Evolutionary conservation across 1,140 invertebrate species (phyloP).

Genomic region (Drosophila arizonae): DNA sequence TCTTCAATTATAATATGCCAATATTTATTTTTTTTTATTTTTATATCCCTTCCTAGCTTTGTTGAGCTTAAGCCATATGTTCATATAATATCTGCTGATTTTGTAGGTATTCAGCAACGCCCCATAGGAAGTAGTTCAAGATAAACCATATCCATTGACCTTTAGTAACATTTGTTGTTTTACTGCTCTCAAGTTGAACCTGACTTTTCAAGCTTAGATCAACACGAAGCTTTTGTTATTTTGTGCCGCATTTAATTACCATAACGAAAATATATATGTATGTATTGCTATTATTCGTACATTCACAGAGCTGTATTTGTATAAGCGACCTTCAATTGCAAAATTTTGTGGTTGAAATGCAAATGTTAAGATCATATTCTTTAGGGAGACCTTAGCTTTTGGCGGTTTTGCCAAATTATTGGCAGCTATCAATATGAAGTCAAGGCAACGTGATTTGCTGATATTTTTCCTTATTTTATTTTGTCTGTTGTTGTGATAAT

Average conservation of each 20-base stretch:
- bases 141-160: conserved; percentile 54
- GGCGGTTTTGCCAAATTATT: conserved; percentile 24
- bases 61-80: too few species aligned
- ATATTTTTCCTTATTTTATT: conserved; percentile 22
- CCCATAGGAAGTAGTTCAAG: conserved; percentile 40
- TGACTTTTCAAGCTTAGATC: conserved; percentile 52
- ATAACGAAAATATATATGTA: conserved; percentile 55
- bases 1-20: too few species aligned
- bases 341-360: conserved; percentile 14
- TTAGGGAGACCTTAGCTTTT: not conserved
- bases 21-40: too few species aligned
- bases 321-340: conserved; percentile 60
- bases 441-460: conserved; percentile 44
- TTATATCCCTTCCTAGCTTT: too few species aligned
- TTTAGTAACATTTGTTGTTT: conserved; percentile 43
- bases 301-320: not conserved
- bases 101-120: conserved; percentile 52
- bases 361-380: conserved; percentile 18
- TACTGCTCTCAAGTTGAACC: conserved; percentile 22
- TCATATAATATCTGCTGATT: conserved; percentile 1
- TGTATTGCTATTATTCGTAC: not conserved
- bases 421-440: conserved; percentile 44
- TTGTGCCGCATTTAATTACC: conserved; percentile 61
- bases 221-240: conserved; percentile 49
- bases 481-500: conserved; percentile 8